Evolutionary conservation across 2,888 invertebrate species (phyloP).

Genomic region (Callyntrura sp.): DNA sequence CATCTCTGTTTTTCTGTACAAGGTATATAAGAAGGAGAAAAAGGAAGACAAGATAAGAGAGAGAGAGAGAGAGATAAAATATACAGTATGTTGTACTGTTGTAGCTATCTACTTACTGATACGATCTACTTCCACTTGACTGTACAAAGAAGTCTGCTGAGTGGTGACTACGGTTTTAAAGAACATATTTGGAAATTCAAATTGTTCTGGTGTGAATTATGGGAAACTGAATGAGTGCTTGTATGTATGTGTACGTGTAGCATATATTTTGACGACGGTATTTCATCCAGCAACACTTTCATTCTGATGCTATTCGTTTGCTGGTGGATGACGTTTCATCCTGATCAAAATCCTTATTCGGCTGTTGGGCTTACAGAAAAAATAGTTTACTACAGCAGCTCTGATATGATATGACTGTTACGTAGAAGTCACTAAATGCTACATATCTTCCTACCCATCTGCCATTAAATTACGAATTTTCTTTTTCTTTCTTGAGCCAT

Average conservation of each 20-base stretch:
- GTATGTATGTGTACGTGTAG: background rate
- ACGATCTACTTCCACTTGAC: constrained; percentile 37
- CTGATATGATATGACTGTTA: background rate
- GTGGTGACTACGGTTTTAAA: background rate
- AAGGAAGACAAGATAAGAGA: background rate
- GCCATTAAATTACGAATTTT: background rate
- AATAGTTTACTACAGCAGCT: background rate
- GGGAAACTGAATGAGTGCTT: constrained; percentile 17
- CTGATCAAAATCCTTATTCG: constrained; percentile 40
- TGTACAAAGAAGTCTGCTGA: constrained; percentile 5
- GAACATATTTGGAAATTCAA: constrained; percentile 57
- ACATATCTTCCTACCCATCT: background rate
- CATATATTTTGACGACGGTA: background rate
- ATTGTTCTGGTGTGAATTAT: constrained; percentile 57
- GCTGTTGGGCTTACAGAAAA: background rate
- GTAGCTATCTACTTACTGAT: constrained; percentile 1
- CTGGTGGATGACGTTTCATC: constrained; percentile 34
- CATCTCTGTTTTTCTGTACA: constrained; percentile 12
- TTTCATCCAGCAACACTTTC: constrained; percentile 34
- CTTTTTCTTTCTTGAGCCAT: constrained; percentile 11
- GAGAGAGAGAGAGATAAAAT: constrained; percentile 5
- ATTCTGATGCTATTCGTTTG: constrained; percentile 13
- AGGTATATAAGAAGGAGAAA: background rate
- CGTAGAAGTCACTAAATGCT: no score
- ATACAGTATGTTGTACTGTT: background rate